These are phyloP conservation scores for Rhinoderma darwinii DNA, from an alignment of 2,113 vertebrate genomes.

Conservation along the genomic window DNA sequence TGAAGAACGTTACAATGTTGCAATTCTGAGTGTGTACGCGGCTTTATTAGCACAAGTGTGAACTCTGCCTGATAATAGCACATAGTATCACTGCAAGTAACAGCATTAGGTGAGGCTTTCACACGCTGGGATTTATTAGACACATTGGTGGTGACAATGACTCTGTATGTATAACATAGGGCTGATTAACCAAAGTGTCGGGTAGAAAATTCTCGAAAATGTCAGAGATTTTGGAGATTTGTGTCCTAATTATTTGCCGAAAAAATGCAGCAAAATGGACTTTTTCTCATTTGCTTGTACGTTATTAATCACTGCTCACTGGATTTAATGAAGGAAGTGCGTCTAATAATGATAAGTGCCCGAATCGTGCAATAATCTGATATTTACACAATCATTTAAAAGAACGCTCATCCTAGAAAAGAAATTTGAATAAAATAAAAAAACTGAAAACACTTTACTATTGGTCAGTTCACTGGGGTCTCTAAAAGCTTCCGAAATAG, in stretches of 20 bases:
- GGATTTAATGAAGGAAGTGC: background rate
- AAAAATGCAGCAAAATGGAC: background rate
- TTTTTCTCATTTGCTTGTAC: background rate
- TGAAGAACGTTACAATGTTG: background rate
- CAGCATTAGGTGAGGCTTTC: background rate
- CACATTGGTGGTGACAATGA: background rate
- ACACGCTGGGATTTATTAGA: slow-evolving; percentile 6
- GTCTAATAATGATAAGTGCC: background rate
- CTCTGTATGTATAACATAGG: background rate
- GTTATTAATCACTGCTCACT: background rate
- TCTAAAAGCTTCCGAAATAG: too few species aligned
- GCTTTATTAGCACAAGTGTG: background rate
- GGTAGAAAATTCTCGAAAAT: background rate
- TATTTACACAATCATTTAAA: too few species aligned
- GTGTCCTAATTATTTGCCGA: background rate
- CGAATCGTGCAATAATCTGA: background rate
- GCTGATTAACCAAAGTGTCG: background rate
- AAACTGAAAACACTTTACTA: background rate
- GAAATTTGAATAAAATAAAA: background rate
- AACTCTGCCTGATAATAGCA: background rate
- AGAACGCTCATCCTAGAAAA: background rate
- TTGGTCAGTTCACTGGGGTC: too few species aligned
- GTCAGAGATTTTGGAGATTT: background rate
- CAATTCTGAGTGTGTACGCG: background rate
- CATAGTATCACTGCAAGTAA: background rate